Conservation (phyloP, 2,797 vertebrate species). For the Chelmon rostratus region DNA sequence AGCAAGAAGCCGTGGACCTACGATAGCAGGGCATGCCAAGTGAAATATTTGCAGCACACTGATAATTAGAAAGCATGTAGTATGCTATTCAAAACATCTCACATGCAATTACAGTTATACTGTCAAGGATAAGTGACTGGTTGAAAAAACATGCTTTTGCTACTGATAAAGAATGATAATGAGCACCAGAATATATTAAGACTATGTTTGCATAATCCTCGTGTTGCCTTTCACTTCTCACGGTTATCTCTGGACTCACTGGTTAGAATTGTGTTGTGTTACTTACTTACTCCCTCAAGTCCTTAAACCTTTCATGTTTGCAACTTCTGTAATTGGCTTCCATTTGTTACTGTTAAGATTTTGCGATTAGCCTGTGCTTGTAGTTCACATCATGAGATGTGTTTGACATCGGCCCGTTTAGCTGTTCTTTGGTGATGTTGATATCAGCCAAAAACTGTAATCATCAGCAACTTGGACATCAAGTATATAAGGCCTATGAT, state of each 20-base stretch:
- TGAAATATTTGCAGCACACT: constrained; percentile 27
- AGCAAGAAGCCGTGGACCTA: background rate
- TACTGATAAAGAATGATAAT: background rate
- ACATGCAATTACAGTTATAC: background rate
- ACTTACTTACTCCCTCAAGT: constrained; percentile 28
- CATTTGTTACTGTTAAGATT: background rate
- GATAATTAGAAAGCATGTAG: constrained; percentile 17
- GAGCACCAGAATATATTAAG: background rate
- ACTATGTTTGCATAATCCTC: background rate
- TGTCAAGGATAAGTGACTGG: constrained; percentile 3
- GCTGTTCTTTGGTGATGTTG: constrained; percentile 26
- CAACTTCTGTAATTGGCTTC: background rate
- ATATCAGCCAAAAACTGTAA: constrained; percentile 9
- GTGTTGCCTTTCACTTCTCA: background rate
- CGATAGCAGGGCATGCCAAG: background rate
- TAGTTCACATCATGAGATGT: background rate
- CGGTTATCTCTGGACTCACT: constrained; percentile 8
- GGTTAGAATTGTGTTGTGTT: constrained; percentile 23
- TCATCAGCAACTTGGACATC: background rate
- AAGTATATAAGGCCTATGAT: background rate
- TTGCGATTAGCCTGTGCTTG: background rate
- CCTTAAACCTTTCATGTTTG: constrained; percentile 2
- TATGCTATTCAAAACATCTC: constrained; percentile 11
- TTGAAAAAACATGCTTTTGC: background rate
- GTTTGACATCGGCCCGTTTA: constrained; percentile 14